Evolutionary conservation across 2,113 vertebrate genomes (phyloP), one percentile per base, ranked within the genome.

Genomic region (Scopus umbretta): DNA sequence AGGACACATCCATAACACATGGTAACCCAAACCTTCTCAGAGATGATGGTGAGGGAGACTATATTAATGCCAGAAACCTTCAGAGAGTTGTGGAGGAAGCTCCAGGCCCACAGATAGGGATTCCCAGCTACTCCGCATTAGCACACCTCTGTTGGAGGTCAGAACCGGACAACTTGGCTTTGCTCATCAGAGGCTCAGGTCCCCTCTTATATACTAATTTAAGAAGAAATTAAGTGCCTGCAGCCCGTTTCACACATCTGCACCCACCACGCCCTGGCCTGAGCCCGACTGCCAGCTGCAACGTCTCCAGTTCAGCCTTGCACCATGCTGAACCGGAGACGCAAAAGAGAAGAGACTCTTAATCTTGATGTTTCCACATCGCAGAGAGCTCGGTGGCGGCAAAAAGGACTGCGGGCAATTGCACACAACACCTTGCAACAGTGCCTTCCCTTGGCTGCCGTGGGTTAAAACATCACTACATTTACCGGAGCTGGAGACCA

Each of bases 301-400:
- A 22, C 47, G 4, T 58, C 36, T 13, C 63, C 62, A 5, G 17
- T 4, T 14, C 63, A 56, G 72, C 43, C 49, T 22, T 5, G 20
- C 29, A 12, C 8, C 49, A 1, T 1, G 13, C 45, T 6, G 22
- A 47, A 38, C 26, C 17, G 2, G 21, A 20, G 50, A 36, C 2
- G n/a, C 20, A 13, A 19, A 19, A 34, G 32, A 43, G 32, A 18
- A 21, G 18, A 50, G 17, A 22, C 16, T 20, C 40, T 25, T 3
- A 19, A 18, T 13, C 2, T 7, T 5, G 49, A 21, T 7, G 65
- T 10, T 56, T 36, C 63, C 65, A 5, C 42, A n/a, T 10, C 5
- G 27, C 45, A 12, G 16, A 0, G 40, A 53, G 67, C 45, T 29
- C 5, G 2, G 36, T 5, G 10, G 27, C 9, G 58, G 34, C n/a